Conservation (phyloP, 2,888 invertebrate species). For the Escarpia spicata region DNA sequence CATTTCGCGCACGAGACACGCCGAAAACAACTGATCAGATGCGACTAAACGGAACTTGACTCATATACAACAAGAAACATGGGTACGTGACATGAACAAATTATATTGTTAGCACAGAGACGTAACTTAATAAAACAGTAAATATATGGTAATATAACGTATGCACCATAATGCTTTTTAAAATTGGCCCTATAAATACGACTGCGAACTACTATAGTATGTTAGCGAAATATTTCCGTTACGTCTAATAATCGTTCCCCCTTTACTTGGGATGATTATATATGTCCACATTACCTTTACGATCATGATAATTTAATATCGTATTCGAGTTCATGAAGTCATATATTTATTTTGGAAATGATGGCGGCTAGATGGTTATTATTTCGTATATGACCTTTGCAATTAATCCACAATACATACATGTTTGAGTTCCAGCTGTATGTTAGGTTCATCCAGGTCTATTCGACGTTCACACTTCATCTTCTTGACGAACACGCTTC, state of each 20-base stretch:
- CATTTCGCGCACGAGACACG: background rate
- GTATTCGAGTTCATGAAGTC: too few relatives aligned
- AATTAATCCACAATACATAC: background rate
- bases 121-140: too few relatives aligned
- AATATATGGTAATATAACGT: too few relatives aligned
- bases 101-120: too few relatives aligned
- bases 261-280: too few relatives aligned
- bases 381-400: background rate
- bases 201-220: too few relatives aligned
- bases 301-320: too few relatives aligned
- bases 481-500: background rate
- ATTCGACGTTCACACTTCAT: background rate
- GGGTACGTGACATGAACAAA: background rate
- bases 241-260: too few relatives aligned
- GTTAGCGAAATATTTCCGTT: too few relatives aligned
- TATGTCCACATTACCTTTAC: too few relatives aligned
- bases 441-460: background rate
- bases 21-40: background rate
- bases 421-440: conserved; percentile 5
- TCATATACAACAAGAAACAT: background rate
- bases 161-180: too few relatives aligned
- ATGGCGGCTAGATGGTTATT: background rate
- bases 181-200: too few relatives aligned
- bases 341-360: background rate
- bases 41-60: background rate